Base-by-base conservation (phyloP, 2,888 invertebrate species). In the Cancer borealis region DNA sequence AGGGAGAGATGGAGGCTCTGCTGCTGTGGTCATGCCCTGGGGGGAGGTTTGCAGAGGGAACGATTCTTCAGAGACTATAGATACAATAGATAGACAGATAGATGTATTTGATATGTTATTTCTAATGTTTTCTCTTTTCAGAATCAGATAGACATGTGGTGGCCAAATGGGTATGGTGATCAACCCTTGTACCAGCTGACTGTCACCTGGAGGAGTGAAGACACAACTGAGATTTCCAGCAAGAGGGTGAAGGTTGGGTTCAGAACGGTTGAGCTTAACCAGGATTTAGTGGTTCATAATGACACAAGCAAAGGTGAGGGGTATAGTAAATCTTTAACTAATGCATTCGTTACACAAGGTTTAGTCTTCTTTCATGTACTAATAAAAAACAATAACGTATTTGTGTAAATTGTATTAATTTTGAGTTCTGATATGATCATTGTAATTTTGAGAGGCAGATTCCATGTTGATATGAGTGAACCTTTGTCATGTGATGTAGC, bases 101-200 rank as follows among this genome's bases (percentile, higher is more conserved):
- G 39, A 39, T 39, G 39, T 39, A 39, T 39, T 39, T 39, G 2
- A 39, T 39, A 39, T 39, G 39, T 39, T 39, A 39, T 39, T 21
- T 60, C 21, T 21, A 60, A 60, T 60, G 3, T 8, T 73, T 26
- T 3, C n/a, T 88, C 84, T 45, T 47, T 54, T 60, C 26, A 95
- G 95, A 91, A 91, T 21, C 54, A 49, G 39, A 97, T 98, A 0
- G 96, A 97, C 88, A 96, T 97, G 39, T 99, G 99, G 99, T 99
- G 99, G 99, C 99, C 99, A 0, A 99, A 99, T 96, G 99, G 99
- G 45, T 98, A 98, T 96, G 99, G 99, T 0, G 96, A 97, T 0
- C 99, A 98, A 96, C 97, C 97, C 0, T 97, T 99, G 4, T 99
- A 99, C 96, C 96, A 97, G 8, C 96, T 98, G 91, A 97, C 97